Evolutionary conservation across 2,888 invertebrate species (phyloP), one percentile per base, ranked within the genome.

Genomic region (Alcis repandata): DNA sequence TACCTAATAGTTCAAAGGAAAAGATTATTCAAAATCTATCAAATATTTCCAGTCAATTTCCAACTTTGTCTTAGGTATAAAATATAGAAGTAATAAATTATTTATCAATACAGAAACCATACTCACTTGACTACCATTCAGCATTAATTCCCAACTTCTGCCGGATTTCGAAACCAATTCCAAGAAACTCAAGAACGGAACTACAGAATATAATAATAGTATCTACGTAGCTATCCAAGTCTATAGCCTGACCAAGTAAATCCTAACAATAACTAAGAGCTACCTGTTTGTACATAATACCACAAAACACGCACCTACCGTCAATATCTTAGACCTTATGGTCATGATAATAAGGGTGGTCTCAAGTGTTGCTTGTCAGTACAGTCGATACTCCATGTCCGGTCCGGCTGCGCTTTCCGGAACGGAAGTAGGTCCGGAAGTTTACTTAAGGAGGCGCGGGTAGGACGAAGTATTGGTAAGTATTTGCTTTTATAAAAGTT

Each of bases 371-470:
- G 27, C 17, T 59, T 59, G 63, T 57, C 43, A 27, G 43, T 32
- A 19, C 15, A 65, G 57, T 62, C 63, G 59, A 60, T 63, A 48
- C 54, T 64, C 54, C 64, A 58, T 69, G 59, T 67, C 57, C 61
- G 61, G 68, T 63, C 64, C 48, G 63, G 57, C 61, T 65, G 52
- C 27, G 64, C 51, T 63, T 69, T 71, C 71, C 68, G 63, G 59
- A 43, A 22, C 69, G 71, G 71, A 69, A 45, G 61, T 58, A 43
- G 3, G 51, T 20, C 53, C 69, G 71, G 71, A 71, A 62, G 66
- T 68, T 69, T 68, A 68, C 67, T 71, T 66, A 69, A 59, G 62
- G 43, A 59, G 63, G 63, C 17, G 48, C 17, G 46, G 59, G 6
- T 10, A 17, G 46, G 57, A 46, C n/a, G 19, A 59, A 43, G 60